phyloP scores from a whole-genome alignment of 1,140 invertebrate species.

The Drosophila novamexicana region DNA sequence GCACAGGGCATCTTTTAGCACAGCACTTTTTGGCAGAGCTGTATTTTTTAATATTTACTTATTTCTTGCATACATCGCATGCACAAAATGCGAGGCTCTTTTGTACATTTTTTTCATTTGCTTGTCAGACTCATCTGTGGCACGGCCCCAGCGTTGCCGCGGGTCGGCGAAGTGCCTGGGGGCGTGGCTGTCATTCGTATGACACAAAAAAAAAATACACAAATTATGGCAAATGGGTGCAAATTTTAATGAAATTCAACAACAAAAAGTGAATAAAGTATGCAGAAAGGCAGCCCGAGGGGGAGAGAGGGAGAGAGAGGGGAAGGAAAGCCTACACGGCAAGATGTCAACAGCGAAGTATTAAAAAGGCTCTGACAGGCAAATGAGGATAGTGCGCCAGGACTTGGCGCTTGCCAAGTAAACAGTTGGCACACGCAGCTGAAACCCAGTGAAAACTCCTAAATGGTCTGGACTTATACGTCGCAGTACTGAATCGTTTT shows the following conservation, averaged over 20 bases:
- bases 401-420: slow-evolving; percentile 3
- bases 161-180: background rate
- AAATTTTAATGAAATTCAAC: slow-evolving; percentile 83
- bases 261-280: slow-evolving; percentile 58
- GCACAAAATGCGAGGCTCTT: slow-evolving; percentile 37
- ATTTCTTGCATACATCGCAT: slow-evolving; percentile 24
- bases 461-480: background rate
- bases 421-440: slow-evolving; percentile 13
- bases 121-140: slow-evolving; percentile 78
- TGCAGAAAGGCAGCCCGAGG: slow-evolving; percentile 19
- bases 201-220: slow-evolving; percentile 58
- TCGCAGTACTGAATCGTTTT: background rate
- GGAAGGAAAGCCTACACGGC: slow-evolving; percentile 25
- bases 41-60: slow-evolving; percentile 21
- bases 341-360: slow-evolving; percentile 69
- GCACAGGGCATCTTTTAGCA: background rate
- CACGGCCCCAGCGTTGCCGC: slow-evolving; percentile 6
- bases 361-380: slow-evolving; percentile 58
- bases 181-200: slow-evolving; percentile 59
- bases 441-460: background rate
- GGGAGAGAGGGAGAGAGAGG: slow-evolving; percentile 8
- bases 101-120: slow-evolving; percentile 58
- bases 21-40: background rate
- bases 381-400: slow-evolving; percentile 35
- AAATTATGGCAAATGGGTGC: slow-evolving; percentile 81